phyloP scores from a whole-genome alignment of 2,888 invertebrate species.

The Taenaris catops region DNA sequence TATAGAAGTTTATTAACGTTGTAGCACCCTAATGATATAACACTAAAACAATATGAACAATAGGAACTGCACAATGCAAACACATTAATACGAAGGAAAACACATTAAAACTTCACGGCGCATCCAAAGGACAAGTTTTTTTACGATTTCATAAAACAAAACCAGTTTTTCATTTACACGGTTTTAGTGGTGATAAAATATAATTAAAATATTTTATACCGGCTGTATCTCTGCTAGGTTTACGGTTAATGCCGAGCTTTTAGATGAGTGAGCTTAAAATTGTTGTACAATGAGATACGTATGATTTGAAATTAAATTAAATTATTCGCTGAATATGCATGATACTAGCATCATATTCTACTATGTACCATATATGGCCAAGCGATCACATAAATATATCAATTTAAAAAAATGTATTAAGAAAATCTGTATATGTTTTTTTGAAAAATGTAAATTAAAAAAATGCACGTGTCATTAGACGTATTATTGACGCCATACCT shows the following conservation, averaged over 20 bases:
- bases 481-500: too few relatives aligned
- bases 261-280: constrained; percentile 36
- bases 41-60: constrained; percentile 1
- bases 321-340: too few relatives aligned
- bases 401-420: too few relatives aligned
- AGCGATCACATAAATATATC: too few relatives aligned
- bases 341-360: too few relatives aligned
- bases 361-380: too few relatives aligned
- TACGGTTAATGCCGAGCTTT: constrained; percentile 54
- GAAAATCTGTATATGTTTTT: too few relatives aligned
- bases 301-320: neutral
- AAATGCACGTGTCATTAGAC: too few relatives aligned
- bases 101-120: constrained; percentile 30
- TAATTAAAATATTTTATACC: constrained; percentile 79
- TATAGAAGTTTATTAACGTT: too few relatives aligned
- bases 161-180: constrained; percentile 79
- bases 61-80: constrained; percentile 57
- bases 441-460: too few relatives aligned
- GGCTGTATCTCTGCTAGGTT: constrained; percentile 63
- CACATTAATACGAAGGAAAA: constrained; percentile 50
- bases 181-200: constrained; percentile 77
- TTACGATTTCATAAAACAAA: constrained; percentile 74
- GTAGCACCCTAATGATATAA: too few relatives aligned
- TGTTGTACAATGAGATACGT: constrained; percentile 8
- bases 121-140: constrained; percentile 64